Conservation (phyloP, 2,888 invertebrate genomes). For the Volucella zonaria region DNA sequence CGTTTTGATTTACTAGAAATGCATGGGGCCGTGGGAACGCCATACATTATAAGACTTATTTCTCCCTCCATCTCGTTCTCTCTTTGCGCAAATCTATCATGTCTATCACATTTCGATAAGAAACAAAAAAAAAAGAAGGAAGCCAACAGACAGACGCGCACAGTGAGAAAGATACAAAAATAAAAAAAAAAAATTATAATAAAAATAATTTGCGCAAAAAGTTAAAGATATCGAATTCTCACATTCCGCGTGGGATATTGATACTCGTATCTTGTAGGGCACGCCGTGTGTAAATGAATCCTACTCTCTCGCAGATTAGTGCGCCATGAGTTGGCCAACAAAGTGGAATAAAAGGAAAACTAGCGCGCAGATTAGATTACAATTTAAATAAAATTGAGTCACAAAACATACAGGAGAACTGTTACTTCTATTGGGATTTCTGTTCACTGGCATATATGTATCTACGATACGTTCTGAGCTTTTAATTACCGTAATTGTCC, state of each 20-base stretch:
- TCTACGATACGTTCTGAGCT: too few species aligned
- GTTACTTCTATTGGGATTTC: background rate
- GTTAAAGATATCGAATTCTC: slow-evolving; percentile 67
- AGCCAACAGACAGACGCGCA: slow-evolving; percentile 21
- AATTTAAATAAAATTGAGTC: background rate
- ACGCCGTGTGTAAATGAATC: slow-evolving; percentile 57
- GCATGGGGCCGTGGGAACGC: slow-evolving; percentile 72
- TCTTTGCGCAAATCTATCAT: slow-evolving; percentile 64
- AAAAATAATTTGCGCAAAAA: slow-evolving; percentile 52
- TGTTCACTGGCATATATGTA: too few species aligned
- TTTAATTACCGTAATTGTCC: too few species aligned
- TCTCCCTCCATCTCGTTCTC: background rate
- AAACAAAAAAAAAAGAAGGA: slow-evolving; percentile 10
- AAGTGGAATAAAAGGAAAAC: background rate
- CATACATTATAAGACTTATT: slow-evolving; percentile 44
- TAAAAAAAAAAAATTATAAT: slow-evolving; percentile 46
- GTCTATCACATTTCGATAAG: slow-evolving; percentile 70
- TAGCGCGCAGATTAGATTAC: slow-evolving; percentile 34
- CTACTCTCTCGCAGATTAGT: slow-evolving; percentile 43
- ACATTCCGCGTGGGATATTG: slow-evolving; percentile 73
- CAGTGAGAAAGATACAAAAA: slow-evolving; percentile 18
- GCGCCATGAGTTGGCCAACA: slow-evolving; percentile 42
- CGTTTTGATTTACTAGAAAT: slow-evolving; percentile 72
- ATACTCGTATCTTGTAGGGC: slow-evolving; percentile 58
- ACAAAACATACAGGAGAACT: slow-evolving; percentile 29